phyloP scores from a whole-genome alignment of 2,797 vertebrate genomes.

The Onychomys leucogaster region DNA sequence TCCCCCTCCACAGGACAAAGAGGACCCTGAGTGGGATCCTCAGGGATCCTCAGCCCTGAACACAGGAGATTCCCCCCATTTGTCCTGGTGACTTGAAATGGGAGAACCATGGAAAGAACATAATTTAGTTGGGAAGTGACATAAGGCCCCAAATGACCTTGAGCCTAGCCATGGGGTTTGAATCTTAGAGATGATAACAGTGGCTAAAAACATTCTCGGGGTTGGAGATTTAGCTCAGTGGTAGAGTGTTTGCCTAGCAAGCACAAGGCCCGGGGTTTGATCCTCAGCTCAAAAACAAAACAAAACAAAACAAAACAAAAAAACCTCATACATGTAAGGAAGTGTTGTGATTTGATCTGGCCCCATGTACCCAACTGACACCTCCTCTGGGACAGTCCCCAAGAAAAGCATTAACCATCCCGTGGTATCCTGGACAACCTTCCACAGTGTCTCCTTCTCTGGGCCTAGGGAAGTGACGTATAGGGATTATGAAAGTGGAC shows the following conservation, averaged over 20 bases:
- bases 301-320: too few relatives aligned
- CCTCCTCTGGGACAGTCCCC: not conserved
- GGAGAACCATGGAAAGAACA: not conserved
- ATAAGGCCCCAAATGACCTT: not conserved
- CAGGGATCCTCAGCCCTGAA: not conserved
- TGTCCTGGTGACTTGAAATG: not conserved
- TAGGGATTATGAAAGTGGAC: constrained; percentile 7
- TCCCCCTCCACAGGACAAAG: too few relatives aligned
- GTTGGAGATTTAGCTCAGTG: too few relatives aligned
- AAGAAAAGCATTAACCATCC: not conserved
- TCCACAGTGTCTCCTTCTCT: not conserved
- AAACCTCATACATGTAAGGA: not conserved
- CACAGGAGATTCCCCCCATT: not conserved
- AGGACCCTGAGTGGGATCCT: not conserved
- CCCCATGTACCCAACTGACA: not conserved
- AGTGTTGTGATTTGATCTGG: not conserved
- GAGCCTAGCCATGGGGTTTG: accelerated
- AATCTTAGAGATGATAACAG: not conserved
- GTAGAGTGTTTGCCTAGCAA: too few relatives aligned
- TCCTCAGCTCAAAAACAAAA: too few relatives aligned
- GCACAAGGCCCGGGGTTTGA: too few relatives aligned
- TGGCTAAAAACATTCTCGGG: not conserved
- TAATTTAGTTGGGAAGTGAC: not conserved
- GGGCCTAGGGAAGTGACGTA: not conserved
- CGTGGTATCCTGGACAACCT: not conserved